These are phyloP conservation scores for Menidia beryllina DNA, from an alignment of 2,113 vertebrate genomes.

Conservation along the genomic window DNA sequence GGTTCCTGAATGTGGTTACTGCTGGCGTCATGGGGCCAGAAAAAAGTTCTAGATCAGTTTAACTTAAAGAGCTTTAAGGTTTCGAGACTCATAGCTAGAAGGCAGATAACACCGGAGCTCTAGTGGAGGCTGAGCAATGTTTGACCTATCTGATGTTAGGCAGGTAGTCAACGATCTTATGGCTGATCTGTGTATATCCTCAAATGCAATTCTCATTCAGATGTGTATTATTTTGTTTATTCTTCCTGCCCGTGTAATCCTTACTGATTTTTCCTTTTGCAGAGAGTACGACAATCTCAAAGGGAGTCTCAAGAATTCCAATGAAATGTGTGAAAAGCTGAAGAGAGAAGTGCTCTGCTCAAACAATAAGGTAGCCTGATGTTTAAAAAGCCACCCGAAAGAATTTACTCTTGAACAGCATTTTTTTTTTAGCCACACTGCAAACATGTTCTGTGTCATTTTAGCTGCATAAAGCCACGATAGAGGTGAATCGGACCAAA, in stretches of 20 bases:
- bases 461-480: conserved; percentile 85
- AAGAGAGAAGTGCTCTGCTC: conserved; percentile 89
- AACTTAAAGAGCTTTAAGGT: no score
- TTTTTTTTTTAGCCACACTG: not conserved
- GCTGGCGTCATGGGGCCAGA: no score
- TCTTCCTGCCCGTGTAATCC: not conserved
- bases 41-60: no score
- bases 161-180: no score
- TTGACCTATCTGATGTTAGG: no score
- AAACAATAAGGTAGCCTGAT: conserved; percentile 87
- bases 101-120: no score
- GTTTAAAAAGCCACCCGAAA: not conserved
- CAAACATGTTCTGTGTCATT: conserved; percentile 2
- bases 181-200: no score
- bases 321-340: conserved; percentile 90
- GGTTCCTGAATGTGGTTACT: no score
- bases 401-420: fast-evolving
- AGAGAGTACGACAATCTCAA: conserved; percentile 97
- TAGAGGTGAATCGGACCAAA: conserved; percentile 82
- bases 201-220: no score
- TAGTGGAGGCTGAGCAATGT: no score
- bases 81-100: no score
- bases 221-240: not conserved
- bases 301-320: conserved; percentile 84
- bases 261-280: not conserved